Evolutionary conservation across 2,888 invertebrate species (phyloP), one percentile per base, ranked within the genome.

Genomic region (Heliconius aoede): DNA sequence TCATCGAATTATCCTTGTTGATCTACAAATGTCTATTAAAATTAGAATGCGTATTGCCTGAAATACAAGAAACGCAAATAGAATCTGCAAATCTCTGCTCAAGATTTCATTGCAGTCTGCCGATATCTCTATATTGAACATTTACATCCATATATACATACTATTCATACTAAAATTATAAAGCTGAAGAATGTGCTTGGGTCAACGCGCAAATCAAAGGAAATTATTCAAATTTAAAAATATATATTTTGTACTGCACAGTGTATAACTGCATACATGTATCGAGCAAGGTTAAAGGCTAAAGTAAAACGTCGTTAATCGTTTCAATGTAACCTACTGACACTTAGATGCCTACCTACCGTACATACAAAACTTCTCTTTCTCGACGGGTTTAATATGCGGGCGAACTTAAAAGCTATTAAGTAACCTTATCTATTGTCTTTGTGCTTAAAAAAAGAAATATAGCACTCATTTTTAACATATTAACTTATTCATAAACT

Each of bases 1-100:
- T 62, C 30, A 62, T 9, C 9, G 30, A 62, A 62, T 62, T n/a
- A 62, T 30, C 11, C 30, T 36, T 7, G n/a, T 36, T 36, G 24
- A 65, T 36, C 24, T 36, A 36, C 36, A 65, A 65, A 65, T 65
- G 36, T 36, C 28, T 68, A 51, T 68, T 68, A 30, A 69, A 51
- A 30, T 68, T 51, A 68, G 68, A 68, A 68, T 30, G 51, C 24
- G n/a, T 69, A 55, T 69, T 69, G 51, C 51, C n/a, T 55, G 55
- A 55, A 55, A 51, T 69, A n/a, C 69, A 51, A 69, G 55, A 32
- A 51, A 55, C 69, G n/a, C 28, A 69, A 55, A 69, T 69, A 69
- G 55, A 51, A 69, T 55, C n/a, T 69, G 55, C 30, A 69, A 55
- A 69, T 69, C 69, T 30, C 51, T 69, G 69, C n/a, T 55, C 55